Conservation (phyloP, 2,888 invertebrate genomes). For the Tolmerus cingulatus region DNA sequence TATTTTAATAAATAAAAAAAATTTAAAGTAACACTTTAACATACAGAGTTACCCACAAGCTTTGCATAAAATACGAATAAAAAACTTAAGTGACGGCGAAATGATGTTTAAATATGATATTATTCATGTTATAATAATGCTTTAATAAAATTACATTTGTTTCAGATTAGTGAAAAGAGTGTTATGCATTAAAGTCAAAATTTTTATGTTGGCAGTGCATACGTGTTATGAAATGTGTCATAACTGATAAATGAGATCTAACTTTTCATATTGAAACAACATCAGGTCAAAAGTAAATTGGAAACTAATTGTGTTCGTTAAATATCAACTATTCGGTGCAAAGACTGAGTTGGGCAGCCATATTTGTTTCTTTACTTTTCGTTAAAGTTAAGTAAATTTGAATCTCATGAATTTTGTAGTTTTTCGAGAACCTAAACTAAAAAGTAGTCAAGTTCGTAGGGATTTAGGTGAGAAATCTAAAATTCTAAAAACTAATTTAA, state of each 20-base stretch:
- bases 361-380: background rate
- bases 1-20: too few species aligned
- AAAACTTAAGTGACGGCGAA: background rate
- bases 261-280: too few species aligned
- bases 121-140: background rate
- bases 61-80: background rate
- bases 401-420: background rate
- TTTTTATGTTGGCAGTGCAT: background rate
- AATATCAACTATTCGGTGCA: conserved; percentile 9
- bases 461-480: background rate
- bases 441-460: background rate
- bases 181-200: background rate
- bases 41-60: too few species aligned
- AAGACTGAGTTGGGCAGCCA: conserved; percentile 45
- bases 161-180: background rate
- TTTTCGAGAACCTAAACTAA: background rate
- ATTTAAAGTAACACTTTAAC: too few species aligned
- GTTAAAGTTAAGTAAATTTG: background rate
- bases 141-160: background rate
- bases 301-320: background rate
- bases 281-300: conserved; percentile 1
- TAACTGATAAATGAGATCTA: too few species aligned
- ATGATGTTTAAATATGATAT: background rate
- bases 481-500: background rate
- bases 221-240: background rate